These are phyloP conservation scores for Phalloptychus januarius DNA, from an alignment of 2,797 vertebrate genomes.

Conservation along the genomic window DNA sequence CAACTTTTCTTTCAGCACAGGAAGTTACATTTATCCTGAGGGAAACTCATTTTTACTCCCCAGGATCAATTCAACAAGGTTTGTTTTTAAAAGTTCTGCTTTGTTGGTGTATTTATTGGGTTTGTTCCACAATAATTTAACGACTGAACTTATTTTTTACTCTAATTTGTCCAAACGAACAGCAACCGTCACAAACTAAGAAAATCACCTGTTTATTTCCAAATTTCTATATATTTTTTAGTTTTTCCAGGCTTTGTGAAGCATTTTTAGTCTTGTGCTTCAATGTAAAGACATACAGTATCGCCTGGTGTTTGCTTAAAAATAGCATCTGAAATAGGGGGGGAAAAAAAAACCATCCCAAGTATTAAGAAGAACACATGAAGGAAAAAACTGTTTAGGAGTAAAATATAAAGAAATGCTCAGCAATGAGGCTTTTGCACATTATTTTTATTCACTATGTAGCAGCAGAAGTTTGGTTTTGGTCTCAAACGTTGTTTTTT, in stretches of 20 bases:
- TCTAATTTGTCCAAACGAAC: background rate
- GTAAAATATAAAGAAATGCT: background rate
- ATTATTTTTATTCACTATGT: background rate
- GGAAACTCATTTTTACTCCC: constrained; percentile 1
- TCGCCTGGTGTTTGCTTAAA: background rate
- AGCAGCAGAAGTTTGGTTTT: background rate
- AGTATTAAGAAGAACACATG: background rate
- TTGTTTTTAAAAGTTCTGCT: background rate
- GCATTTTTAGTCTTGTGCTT: background rate
- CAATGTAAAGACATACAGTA: background rate
- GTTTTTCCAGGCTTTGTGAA: background rate
- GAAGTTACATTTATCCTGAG: constrained; percentile 13
- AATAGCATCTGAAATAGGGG: background rate
- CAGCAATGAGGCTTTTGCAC: background rate
- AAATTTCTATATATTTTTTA: background rate
- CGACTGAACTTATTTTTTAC: background rate
- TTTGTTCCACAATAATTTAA: background rate
- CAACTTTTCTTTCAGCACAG: constrained; percentile 10
- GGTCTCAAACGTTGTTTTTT: background rate
- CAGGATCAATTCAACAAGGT: background rate
- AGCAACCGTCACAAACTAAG: background rate
- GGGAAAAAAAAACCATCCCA: background rate
- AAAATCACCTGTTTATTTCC: background rate
- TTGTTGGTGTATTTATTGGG: background rate
- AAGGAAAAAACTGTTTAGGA: background rate